Conservation (phyloP, 1,140 invertebrate species). For the Himalopsyche phryganea region DNA sequence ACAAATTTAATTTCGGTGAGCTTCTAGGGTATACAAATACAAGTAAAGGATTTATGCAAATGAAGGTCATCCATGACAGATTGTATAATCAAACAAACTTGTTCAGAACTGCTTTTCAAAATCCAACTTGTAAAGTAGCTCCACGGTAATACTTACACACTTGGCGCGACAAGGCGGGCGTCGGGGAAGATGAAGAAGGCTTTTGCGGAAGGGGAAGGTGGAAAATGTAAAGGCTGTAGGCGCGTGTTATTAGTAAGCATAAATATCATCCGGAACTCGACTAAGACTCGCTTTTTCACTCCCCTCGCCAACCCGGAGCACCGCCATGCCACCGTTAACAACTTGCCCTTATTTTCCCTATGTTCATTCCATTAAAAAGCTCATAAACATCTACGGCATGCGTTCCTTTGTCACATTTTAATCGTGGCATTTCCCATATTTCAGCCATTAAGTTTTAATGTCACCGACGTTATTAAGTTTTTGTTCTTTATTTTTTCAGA, state of each 20-base stretch:
- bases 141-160: no score
- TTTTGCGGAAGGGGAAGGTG: not conserved
- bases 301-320: no score
- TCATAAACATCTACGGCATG: conserved; percentile 23
- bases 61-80: no score
- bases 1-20: no score
- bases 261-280: conserved; percentile 25
- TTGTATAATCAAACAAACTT: no score
- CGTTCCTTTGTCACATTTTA: conserved; percentile 10
- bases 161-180: no score
- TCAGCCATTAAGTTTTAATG: conserved; percentile 18
- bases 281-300: not conserved
- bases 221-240: conserved; percentile 3
- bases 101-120: no score
- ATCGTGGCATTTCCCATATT: conserved; percentile 28
- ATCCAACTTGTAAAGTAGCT: no score
- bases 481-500: conserved; percentile 11
- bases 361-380: conserved; percentile 11
- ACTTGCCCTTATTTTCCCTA: conserved; percentile 6
- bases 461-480: conserved; percentile 9
- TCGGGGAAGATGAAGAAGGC: no score
- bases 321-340: not conserved
- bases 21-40: no score
- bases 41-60: no score
- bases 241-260: conserved; percentile 29